Percentiles rank a stretch among this genome's conserved stretches.
Conservation (phyloP, 2,113 vertebrate species). For the Felis chaus region DNA sequence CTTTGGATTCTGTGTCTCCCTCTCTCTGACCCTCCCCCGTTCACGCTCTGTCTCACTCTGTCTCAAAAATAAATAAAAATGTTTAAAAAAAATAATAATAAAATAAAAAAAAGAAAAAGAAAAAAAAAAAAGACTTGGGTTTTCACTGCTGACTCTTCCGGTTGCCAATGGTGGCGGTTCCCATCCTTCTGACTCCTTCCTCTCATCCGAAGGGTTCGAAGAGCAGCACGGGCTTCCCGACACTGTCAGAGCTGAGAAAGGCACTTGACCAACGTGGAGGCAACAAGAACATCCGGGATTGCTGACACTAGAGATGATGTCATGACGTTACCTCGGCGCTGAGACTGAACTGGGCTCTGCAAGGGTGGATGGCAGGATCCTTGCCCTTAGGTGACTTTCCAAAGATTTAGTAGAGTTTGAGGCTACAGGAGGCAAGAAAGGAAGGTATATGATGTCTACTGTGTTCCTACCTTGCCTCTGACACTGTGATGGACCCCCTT, state of each 20-base stretch:
- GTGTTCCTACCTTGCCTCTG: not conserved
- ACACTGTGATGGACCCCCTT: too few species aligned
- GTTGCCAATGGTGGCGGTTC: not conserved
- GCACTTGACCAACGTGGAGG: accelerated
- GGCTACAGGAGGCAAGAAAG: not conserved
- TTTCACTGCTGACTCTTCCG: not conserved
- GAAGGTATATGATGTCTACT: not conserved
- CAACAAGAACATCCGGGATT: accelerated
- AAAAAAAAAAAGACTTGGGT: not conserved
- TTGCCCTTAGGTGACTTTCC: not conserved
- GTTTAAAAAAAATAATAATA: too few species aligned
- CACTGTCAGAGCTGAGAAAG: not conserved
- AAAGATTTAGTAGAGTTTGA: accelerated
- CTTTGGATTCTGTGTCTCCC: too few species aligned
- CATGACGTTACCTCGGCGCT: too few species aligned
- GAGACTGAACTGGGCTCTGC: not conserved
- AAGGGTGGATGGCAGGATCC: not conserved
- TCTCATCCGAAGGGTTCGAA: accelerated
- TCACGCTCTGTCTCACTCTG: too few species aligned
- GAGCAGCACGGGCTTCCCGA: too few species aligned
- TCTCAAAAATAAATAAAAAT: too few species aligned
- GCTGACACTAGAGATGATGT: accelerated
- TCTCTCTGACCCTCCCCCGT: too few species aligned
- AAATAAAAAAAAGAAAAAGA: too few species aligned
- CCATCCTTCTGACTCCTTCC: not conserved